Evolutionary conservation across 2,113 vertebrate genomes (phyloP).

Genomic region (Electrona antarctica): DNA sequence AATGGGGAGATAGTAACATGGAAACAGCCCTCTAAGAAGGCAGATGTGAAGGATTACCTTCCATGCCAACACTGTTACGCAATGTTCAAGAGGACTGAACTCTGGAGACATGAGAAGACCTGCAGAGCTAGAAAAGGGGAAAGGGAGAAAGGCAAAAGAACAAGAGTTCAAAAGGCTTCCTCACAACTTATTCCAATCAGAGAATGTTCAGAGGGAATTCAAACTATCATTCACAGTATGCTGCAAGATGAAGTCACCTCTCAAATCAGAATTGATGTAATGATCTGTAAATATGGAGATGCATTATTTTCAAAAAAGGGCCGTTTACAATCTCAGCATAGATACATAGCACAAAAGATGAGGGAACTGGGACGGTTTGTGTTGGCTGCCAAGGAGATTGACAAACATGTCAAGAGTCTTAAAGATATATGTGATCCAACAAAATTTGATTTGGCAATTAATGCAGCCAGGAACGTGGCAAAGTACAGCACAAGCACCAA

Average conservation of each 20-base stretch:
- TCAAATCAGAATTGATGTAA: constrained; percentile 15
- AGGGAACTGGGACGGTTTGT: constrained; percentile 15
- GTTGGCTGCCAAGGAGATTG: constrained; percentile 15
- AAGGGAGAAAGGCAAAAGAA: not conserved
- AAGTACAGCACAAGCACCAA: constrained; percentile 13
- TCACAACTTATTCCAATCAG: constrained; percentile 16
- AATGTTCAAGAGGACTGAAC: constrained; percentile 5
- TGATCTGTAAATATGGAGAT: constrained; percentile 19
- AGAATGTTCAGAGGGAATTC: not conserved
- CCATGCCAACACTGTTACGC: constrained; percentile 27
- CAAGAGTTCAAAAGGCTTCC: constrained; percentile 16
- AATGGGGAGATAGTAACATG: constrained; percentile 25
- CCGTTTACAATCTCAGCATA: not conserved
- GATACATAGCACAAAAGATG: constrained; percentile 19
- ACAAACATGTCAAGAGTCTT: constrained; percentile 11
- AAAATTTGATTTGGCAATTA: not conserved
- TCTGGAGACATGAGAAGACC: constrained; percentile 18
- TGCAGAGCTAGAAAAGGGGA: constrained; percentile 9
- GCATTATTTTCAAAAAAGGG: constrained; percentile 10
- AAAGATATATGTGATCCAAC: constrained; percentile 16
- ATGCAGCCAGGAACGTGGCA: not conserved
- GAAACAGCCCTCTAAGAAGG: constrained; percentile 11
- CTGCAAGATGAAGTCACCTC: constrained; percentile 17
- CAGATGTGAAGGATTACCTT: constrained; percentile 16
- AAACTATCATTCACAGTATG: constrained; percentile 7